Base-by-base conservation (phyloP, 2,888 invertebrate genomes). In the Oscheius myriophilus region DNA sequence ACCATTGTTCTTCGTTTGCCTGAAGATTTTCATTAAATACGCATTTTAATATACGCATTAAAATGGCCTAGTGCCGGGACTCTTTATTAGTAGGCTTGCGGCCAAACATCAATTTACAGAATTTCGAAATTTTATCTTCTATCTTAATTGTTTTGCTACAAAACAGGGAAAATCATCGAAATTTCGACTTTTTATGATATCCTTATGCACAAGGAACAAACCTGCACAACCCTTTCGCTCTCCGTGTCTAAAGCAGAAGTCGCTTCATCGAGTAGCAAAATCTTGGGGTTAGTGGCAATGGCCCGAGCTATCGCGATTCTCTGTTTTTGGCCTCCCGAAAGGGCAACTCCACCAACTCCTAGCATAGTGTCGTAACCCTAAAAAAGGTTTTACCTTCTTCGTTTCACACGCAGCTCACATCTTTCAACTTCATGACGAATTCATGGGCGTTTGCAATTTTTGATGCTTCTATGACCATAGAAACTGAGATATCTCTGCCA, bases 321-420 rank as follows among this genome's bases (percentile, higher is more conserved):
- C 75, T 87, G 87, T 69, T 87, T 87, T 76, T 87, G 87, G 0
- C 87, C 87, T 39, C 87, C 87, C 51, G 87, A 87, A 49, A 87
- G 72, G 62, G 85, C 86, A 0, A 82, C 71, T 21, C 87, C 87
- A 59, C 87, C 85, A 58, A 87, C 84, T 16, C 87, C 87, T 23
- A 85, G 72, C 63, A 83, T 65, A 6, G 87, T 86, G 14, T 85
- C 69, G 63, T 71, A 69, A 18, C 76, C 73, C 64, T 71, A 41
- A 68, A 67, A 33, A 3, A 33, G 9, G 4, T 33, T 33, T 6
- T n/a, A n/a, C n/a, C 4, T 33, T 33, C 4, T 33, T 33, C 33
- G 33, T 33, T 6, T 9, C 9, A 33, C 33, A 6, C 9, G 3
- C 3, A 33, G 14, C 42, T 23, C 41, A 69, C 71, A 16, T 70